Base-by-base conservation (phyloP, 92 coral and sea anemone genomes). In the Actinostola sp. region DNA sequence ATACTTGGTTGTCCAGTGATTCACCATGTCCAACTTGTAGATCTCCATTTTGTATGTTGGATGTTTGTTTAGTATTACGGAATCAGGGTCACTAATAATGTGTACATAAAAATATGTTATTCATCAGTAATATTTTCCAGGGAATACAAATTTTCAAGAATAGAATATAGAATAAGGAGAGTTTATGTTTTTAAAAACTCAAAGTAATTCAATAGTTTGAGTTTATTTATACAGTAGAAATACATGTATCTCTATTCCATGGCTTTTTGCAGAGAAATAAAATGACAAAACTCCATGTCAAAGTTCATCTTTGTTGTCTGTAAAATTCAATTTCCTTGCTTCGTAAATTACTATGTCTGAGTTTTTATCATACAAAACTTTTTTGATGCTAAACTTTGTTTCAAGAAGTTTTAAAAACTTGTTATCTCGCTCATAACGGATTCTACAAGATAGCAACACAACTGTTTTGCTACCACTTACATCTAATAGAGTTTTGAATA, bases 11-110 rank as follows among this genome's bases (percentile, higher is more conserved):
- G 93, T 80, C 96, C 6, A 70, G 98, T 56, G 74, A 80, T 13
- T 93, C 93, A 1, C 98, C 98, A 20, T 93, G 98, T 68, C 98
- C 98, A 48, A 93, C 98, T 3, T 93, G 98, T 60, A 73, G 98
- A 17, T 84, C 98, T 66, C 82, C 66, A 63, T 93, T 93, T 61
- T 93, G 98, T 72, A 87, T 93, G 87, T 77, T 90, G 15, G 98
- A 93, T 79, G 93, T 93, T 44, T 84, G 98, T 82, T 48, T 86
- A 56, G 62, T 87, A n/a, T 16, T 42, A 51, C 42, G 14, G 14
- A 39, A 34, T 0, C 51, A 68, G n/a, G n/a, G n/a, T n/a, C n/a
- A n/a, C n/a, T n/a, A 36, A 4, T 11, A 36, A 36, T 36, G 11
- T 36, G 6, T 4, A 36, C 11, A 36, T 4, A 36, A 36, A 36